phyloP scores from a whole-genome alignment of 1,140 invertebrate species.

The Halesus radiatus region DNA sequence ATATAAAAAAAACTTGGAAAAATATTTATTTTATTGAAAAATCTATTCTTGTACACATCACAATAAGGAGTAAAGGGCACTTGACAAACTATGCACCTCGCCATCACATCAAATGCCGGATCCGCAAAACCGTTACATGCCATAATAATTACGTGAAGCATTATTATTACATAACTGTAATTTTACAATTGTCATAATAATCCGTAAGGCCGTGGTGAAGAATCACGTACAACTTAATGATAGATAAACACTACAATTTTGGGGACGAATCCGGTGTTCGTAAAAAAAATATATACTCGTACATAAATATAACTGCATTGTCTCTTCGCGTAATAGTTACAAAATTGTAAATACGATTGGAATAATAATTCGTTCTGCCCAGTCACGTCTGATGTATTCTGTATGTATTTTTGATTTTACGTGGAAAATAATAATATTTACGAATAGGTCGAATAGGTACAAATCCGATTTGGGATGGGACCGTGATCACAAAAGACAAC shows the following conservation, averaged over 20 bases:
- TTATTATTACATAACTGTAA: constrained; percentile 13
- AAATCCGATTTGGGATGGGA: no score
- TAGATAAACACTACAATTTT: constrained; percentile 19
- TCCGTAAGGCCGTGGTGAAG: background rate
- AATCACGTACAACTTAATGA: constrained; percentile 12
- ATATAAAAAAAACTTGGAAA: no score
- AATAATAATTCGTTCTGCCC: no score
- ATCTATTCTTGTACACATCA: background rate
- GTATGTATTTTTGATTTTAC: no score
- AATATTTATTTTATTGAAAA: no score
- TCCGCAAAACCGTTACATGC: constrained; percentile 8
- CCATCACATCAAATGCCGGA: background rate
- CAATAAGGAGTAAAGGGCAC: background rate
- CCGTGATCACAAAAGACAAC: background rate
- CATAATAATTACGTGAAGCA: constrained; percentile 16
- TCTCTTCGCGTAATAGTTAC: no score
- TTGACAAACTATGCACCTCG: background rate
- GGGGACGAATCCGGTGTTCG: constrained; percentile 16
- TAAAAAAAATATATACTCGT: background rate
- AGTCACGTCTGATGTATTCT: no score
- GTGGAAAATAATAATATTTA: no score
- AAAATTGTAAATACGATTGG: no score
- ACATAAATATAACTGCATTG: no score
- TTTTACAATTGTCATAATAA: background rate
- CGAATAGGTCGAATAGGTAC: no score